Conservation (phyloP, 2,888 invertebrate genomes). For the Alviniconcha strummeri region DNA sequence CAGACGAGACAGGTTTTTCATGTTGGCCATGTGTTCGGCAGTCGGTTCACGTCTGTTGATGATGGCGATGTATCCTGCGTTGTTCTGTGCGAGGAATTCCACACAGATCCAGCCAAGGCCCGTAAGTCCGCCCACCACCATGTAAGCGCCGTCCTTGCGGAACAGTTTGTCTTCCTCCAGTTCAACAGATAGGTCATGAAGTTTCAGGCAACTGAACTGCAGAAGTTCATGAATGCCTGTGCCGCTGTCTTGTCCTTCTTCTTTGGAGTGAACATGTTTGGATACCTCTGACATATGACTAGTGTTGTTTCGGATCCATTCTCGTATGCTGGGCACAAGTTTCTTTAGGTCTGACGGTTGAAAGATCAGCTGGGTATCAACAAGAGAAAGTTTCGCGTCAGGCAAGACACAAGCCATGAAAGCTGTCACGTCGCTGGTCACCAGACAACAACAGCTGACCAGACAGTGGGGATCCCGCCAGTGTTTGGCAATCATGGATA, state of each 20-base stretch:
- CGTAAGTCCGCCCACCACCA: conserved; percentile 59
- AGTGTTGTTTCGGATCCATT: conserved; percentile 28
- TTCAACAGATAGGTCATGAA: not conserved
- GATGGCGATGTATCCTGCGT: conserved; percentile 49
- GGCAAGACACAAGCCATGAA: conserved; percentile 20
- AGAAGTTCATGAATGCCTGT: conserved; percentile 13
- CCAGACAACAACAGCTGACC: no score
- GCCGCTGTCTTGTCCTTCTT: not conserved
- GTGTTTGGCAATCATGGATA: no score
- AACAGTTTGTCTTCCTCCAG: conserved; percentile 36
- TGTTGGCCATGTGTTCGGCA: conserved; percentile 36
- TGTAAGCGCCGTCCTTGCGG: conserved; percentile 45
- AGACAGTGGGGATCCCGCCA: no score
- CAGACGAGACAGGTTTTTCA: conserved; percentile 32
- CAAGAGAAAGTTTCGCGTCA: conserved; percentile 19
- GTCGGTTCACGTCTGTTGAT: conserved; percentile 47
- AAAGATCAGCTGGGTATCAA: conserved; percentile 15
- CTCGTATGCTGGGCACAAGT: conserved; percentile 11
- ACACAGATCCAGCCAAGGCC: conserved; percentile 60
- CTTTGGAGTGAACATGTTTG: no score
- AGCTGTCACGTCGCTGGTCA: not conserved
- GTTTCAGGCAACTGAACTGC: conserved; percentile 1
- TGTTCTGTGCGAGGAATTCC: conserved; percentile 43
- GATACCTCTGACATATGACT: no score
- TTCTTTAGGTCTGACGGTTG: conserved; percentile 18